Percentiles rank a stretch among this genome's conserved stretches.
Conservation (phyloP, 2,113 vertebrate genomes). For the Percopsis transmontana region DNA sequence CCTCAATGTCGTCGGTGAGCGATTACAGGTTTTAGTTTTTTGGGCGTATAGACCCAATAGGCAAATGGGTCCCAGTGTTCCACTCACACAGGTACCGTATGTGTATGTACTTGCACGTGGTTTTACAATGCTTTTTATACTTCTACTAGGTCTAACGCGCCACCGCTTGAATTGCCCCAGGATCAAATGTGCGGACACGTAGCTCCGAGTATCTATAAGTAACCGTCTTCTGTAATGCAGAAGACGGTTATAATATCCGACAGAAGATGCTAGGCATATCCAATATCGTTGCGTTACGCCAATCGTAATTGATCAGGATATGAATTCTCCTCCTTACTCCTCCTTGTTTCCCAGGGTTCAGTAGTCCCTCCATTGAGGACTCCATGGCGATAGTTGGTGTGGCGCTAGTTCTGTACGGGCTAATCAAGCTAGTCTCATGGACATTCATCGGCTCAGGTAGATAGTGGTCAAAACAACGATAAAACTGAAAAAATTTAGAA, state of each 20-base stretch:
- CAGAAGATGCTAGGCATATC: too few species aligned
- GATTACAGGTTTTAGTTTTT: not conserved
- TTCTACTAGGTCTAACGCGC: too few species aligned
- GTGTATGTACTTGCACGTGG: too few species aligned
- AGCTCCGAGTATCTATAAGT: too few species aligned
- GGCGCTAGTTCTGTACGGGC: constrained; percentile 75
- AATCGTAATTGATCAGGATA: too few species aligned
- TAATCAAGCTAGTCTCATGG: constrained; percentile 77
- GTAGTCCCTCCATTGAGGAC: constrained; percentile 75
- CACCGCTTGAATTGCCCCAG: too few species aligned
- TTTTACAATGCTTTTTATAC: too few species aligned
- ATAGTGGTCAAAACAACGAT: not conserved
- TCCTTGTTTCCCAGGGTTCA: constrained; percentile 61
- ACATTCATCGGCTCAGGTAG: constrained; percentile 69
- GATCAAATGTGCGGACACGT: too few species aligned
- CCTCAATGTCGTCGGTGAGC: constrained; percentile 74
- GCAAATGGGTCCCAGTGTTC: not conserved
- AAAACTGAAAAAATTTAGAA: rapidly evolving
- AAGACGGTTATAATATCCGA: too few species aligned
- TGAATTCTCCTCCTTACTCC: not conserved
- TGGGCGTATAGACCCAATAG: too few species aligned
- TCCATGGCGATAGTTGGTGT: constrained; percentile 82
- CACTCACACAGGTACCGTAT: not conserved
- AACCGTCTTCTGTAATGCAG: too few species aligned
- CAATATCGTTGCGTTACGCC: too few species aligned